A percentile compares a stretch with the other conserved stretches of the same genome.
Evolutionary conservation across 2,888 invertebrate genomes (phyloP).

Genomic region (Cylindroiulus punctatus): DNA sequence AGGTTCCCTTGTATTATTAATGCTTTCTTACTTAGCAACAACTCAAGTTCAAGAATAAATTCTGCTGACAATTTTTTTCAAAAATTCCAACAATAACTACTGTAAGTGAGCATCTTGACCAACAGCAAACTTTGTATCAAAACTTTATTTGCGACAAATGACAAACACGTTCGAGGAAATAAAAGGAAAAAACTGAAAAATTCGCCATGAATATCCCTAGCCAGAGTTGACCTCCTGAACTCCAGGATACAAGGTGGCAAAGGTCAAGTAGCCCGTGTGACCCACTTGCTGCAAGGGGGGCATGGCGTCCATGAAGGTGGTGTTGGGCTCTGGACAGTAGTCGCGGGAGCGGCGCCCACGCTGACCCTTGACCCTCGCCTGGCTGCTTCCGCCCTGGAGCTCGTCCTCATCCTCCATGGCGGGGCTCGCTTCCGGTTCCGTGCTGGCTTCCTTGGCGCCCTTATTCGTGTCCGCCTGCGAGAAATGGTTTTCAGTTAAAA

Average conservation of each 20-base stretch:
- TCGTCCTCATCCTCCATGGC: constrained; percentile 17
- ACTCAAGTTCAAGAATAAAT: no score
- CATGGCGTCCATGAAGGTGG: constrained; percentile 40
- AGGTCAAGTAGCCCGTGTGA: constrained; percentile 96
- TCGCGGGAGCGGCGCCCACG: not conserved
- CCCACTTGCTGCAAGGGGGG: constrained; percentile 76
- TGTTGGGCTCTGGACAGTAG: constrained; percentile 24
- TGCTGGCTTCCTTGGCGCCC: not conserved
- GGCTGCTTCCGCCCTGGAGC: not conserved
- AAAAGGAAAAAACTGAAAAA: not conserved
- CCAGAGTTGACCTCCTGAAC: not conserved
- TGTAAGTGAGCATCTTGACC: no score
- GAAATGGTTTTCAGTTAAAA: not conserved
- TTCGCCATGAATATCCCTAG: not conserved
- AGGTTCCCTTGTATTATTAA: no score
- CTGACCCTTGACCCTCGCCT: not conserved
- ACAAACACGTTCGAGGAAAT: no score
- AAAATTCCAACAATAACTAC: no score
- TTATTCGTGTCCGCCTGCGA: not conserved
- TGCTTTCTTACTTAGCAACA: no score
- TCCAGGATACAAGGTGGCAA: constrained; percentile 80
- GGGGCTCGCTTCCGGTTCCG: not conserved
- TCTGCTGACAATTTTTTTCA: no score
- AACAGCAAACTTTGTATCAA: no score
- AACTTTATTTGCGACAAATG: no score